Base-by-base conservation (phyloP, 2,888 invertebrate species). In the Drosophila tripunctata region DNA sequence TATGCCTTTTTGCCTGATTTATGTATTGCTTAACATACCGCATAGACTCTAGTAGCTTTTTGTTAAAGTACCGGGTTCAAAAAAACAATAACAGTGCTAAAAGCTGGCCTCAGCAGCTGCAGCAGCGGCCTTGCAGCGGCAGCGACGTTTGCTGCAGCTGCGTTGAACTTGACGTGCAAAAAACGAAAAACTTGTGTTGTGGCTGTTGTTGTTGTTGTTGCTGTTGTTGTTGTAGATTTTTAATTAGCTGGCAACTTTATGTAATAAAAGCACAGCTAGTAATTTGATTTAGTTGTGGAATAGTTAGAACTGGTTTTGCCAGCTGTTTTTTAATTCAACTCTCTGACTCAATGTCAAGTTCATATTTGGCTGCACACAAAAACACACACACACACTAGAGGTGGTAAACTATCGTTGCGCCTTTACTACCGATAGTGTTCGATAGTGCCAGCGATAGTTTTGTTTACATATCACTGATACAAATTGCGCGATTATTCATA, bases 141-240 rank as follows among this genome's bases (percentile, higher is more conserved):
- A 30, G 3, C 35, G 30, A 8, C 17, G 31, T 8, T 3, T 24
- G 19, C 58, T 36, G 45, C 67, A 56, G 36, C 68, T 77, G 80
- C 67, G 71, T 83, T 79, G 61, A 77, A 73, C 83, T 80, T 78
- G 80, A 43, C 82, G 62, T 77, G 78, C 66, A 50, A 31, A n/a
- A 31, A 22, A n/a, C n/a, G n/a, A n/a, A n/a, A n/a, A n/a, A n/a
- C n/a, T n/a, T n/a, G n/a, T n/a, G n/a, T n/a, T n/a, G n/a, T n/a
- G n/a, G n/a, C n/a, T n/a, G n/a, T n/a, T n/a, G n/a, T n/a, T n/a
- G n/a, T n/a, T n/a, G n/a, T n/a, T n/a, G n/a, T n/a, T n/a, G n/a
- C n/a, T 22, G 3, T 22, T 22, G 3, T 22, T 22, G 3, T 22
- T 22, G 3, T 66, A 73, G 41, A 35, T 30, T 21, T 64, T 52